Base-by-base conservation (phyloP, 2,113 vertebrate genomes). In the Smithornis capensis region DNA sequence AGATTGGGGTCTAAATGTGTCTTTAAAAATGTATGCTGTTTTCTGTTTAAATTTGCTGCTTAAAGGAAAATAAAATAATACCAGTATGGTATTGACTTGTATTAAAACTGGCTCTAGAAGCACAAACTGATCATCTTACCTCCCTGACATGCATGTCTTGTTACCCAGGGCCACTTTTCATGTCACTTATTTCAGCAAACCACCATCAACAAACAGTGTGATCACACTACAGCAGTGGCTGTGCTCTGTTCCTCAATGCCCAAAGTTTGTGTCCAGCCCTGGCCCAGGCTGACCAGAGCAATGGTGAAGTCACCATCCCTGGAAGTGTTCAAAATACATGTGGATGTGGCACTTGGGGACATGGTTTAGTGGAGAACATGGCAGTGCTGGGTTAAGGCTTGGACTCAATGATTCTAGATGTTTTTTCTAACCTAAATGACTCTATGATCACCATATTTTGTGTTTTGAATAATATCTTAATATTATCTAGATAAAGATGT, bases 401-500 rank as follows among this genome's bases (percentile, higher is more conserved):
- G 25, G 53, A 31, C 44, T 73, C 1, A 0, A 13, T 60, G 14
- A 21, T 80, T 53, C 68, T 12, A 74, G 62, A 73, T 53, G 45
- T 60, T 38, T 80, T 80, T 74, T 67, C 67, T 45, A 59, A 21
- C 45, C 68, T 62, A 55, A 53, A 60, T 0, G 1, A 49, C 49
- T 80, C 82, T 42, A 1, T 55, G 47, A 86, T 92, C 90, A 60
- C 73, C 77, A 92, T 93, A 69, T 95, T 97, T 85, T 96, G 79
- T 96, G 89, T 97, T 97, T 95, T 90, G 74, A 96, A 96, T 89
- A 94, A 96, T 78, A 92, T 96, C 91, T 79, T 92, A 90, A 97
- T 47, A 97, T 98, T 95, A 97, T 97, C 97, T 95, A 94, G 93
- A 89, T 97, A 92, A 97, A 97, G 94, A 96, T 96, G 95, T 97